Percentiles rank a stretch among this genome's conserved stretches.
phyloP scores from a whole-genome alignment of 1,140 invertebrate genomes.

The Drosophila kohkoa region DNA sequence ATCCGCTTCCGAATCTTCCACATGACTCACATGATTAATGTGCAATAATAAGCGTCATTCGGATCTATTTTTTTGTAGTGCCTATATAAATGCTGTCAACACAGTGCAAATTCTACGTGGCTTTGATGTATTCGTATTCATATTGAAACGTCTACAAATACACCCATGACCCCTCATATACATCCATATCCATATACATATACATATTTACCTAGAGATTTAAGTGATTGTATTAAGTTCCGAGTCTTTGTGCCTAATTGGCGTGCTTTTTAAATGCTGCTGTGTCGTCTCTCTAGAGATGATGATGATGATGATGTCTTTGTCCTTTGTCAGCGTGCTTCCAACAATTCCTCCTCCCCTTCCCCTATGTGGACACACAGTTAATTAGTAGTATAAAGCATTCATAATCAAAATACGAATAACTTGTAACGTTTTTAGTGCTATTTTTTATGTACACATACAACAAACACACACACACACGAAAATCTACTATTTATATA shows the following conservation, averaged over 20 bases:
- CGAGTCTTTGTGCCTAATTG: slow-evolving; percentile 24
- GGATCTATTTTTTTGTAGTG: slow-evolving; percentile 54
- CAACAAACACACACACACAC: slow-evolving; percentile 2
- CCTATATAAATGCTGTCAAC: slow-evolving; percentile 48
- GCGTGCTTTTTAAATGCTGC: slow-evolving; percentile 36
- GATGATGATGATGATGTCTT: slow-evolving; percentile 20
- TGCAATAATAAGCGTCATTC: slow-evolving; percentile 61
- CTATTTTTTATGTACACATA: slow-evolving; percentile 62
- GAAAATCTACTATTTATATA: slow-evolving; percentile 64
- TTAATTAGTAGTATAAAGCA: slow-evolving; percentile 41
- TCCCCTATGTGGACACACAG: slow-evolving; percentile 5
- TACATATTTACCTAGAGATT: slow-evolving; percentile 39
- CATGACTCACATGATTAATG: slow-evolving; percentile 40
- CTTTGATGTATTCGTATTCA: slow-evolving; percentile 55
- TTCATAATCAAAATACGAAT: slow-evolving; percentile 54
- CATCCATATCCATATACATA: slow-evolving; percentile 24
- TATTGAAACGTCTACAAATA: slow-evolving; percentile 28
- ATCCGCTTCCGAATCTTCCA: slow-evolving; percentile 2
- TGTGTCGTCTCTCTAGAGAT: slow-evolving; percentile 13
- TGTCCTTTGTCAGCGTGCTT: slow-evolving; percentile 57
- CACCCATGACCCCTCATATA: background rate
- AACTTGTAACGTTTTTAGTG: slow-evolving; percentile 60
- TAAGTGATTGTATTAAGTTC: slow-evolving; percentile 41
- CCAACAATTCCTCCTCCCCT: slow-evolving; percentile 46
- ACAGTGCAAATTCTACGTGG: slow-evolving; percentile 62